Base-by-base conservation (phyloP, 2,113 vertebrate genomes). In the Panthera leo region DNA sequence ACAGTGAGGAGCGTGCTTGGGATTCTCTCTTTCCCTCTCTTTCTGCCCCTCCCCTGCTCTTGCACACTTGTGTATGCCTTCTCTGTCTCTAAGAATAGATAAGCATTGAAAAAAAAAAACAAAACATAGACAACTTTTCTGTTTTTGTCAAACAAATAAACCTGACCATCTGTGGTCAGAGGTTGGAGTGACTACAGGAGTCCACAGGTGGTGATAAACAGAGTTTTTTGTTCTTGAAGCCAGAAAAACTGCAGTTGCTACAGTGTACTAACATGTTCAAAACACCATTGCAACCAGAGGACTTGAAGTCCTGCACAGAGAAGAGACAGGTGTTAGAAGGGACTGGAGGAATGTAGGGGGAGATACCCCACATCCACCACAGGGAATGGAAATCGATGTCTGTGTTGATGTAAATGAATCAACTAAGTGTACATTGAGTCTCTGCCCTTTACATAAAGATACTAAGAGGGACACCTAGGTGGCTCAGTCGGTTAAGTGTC, bases 91-190 rank as follows among this genome's bases (percentile, higher is more conserved):
- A 7, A 21, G 58, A 61, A 61, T 61, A 61, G 58, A 23, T 61
- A 61, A 61, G 58, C 58, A 3, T 61, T 61, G 23, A 9, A 23
- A 88, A 94, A 61, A 61, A 61, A 61, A 36, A 94, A 31, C n/a
- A 39, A n/a, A 85, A 36, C 29, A 39, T 25, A 70, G 68, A 92
- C 18, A 85, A 68, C 36, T 2, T 53, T 39, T 94, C 34, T 91
- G 34, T 63, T 85, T 91, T 93, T 82, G 29, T 75, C 63, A 91
- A 94, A 83, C 79, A 94, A 73, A 53, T 10, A 63, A 45, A 82
- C 5, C 18, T 58, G 34, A 71, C 42, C 29, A 42, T 48, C 39
- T 15, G n/a, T 73, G 73, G 42, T 8, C 12, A n/a, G 27, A 27
- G 29, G 1, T 83, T 82, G 53, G 61, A 78, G 11, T 45, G 48